phyloP scores from a whole-genome alignment of 2,797 vertebrate species.

The Anniella stebbinsi region DNA sequence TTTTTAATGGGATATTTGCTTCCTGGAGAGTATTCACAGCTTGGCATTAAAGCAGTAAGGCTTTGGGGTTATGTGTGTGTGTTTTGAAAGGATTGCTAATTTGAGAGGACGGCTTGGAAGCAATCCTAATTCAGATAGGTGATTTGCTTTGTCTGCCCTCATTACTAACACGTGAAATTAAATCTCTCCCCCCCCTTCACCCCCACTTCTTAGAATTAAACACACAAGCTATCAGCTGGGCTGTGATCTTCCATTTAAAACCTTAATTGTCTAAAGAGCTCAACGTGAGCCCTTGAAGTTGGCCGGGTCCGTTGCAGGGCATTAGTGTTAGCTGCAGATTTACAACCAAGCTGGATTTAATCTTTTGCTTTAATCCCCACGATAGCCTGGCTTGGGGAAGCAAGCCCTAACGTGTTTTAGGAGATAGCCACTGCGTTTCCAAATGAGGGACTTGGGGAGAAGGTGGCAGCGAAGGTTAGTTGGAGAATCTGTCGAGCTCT shows the following conservation, averaged over 20 bases:
- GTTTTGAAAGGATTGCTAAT: slow-evolving; percentile 15
- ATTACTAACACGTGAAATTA: slow-evolving; percentile 63
- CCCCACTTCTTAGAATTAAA: slow-evolving; percentile 48
- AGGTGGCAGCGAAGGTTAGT: slow-evolving; percentile 38
- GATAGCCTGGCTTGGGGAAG: slow-evolving; percentile 57
- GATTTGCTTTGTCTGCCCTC: slow-evolving; percentile 56
- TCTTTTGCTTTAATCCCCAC: slow-evolving; percentile 66
- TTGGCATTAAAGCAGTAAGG: slow-evolving; percentile 55
- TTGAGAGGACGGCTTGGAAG: slow-evolving; percentile 7
- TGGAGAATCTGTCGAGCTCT: slow-evolving; percentile 46
- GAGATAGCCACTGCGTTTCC: slow-evolving; percentile 57
- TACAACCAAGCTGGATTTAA: slow-evolving; percentile 66
- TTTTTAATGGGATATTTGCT: slow-evolving; percentile 61
- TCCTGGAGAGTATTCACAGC: slow-evolving; percentile 60
- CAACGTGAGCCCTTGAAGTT: slow-evolving; percentile 44
- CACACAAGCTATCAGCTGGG: slow-evolving; percentile 55
- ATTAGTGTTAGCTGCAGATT: slow-evolving; percentile 64
- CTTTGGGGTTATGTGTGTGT: slow-evolving; percentile 16
- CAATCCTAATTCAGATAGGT: slow-evolving; percentile 6
- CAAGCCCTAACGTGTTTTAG: slow-evolving; percentile 46
- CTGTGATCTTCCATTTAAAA: slow-evolving; percentile 67
- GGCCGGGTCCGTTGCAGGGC: slow-evolving; percentile 53
- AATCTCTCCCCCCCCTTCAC: slow-evolving; percentile 52
- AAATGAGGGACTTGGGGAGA: slow-evolving; percentile 14
- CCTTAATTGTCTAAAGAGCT: slow-evolving; percentile 69